Evolutionary conservation across 2,113 vertebrate genomes (phyloP).

Genomic region (Channa argus): DNA sequence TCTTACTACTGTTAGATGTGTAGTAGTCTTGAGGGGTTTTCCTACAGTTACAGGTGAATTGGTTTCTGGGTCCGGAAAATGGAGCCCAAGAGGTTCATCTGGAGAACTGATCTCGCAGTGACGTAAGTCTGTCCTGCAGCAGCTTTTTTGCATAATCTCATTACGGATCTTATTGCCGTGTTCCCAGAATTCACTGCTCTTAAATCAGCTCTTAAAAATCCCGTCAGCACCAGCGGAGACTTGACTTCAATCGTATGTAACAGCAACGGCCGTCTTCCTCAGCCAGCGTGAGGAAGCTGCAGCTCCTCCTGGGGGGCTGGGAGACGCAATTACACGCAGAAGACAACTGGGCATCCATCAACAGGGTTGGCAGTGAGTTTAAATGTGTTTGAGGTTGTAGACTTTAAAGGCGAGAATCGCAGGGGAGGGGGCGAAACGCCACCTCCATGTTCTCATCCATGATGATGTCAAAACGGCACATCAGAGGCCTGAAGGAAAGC

Average conservation of each 20-base stretch:
- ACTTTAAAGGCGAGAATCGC: conserved; percentile 69
- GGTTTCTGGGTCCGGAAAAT: not conserved
- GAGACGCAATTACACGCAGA: not conserved
- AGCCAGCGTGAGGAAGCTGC: not conserved
- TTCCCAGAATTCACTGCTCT: conserved; percentile 1
- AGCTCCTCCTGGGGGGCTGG: not conserved
- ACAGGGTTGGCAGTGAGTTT: not conserved
- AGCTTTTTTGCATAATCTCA: not conserved
- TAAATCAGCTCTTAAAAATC: not conserved
- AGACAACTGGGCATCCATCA: not conserved
- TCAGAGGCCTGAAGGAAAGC: conserved; percentile 77
- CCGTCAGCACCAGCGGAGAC: not conserved
- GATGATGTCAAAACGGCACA: conserved; percentile 91
- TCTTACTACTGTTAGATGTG: too few species aligned
- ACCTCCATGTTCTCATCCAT: conserved; percentile 86
- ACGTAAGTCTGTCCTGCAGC: not conserved
- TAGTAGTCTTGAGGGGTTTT: too few species aligned
- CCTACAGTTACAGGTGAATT: not conserved
- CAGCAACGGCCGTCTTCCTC: not conserved
- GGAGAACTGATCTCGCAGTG: not conserved
- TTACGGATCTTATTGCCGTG: not conserved
- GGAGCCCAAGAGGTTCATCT: not conserved
- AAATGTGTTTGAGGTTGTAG: not conserved
- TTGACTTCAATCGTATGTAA: not conserved
- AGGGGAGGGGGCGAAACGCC: conserved; percentile 86